Conservation (phyloP, 2,797 vertebrate genomes). For the Knipowitschia caucasica region DNA sequence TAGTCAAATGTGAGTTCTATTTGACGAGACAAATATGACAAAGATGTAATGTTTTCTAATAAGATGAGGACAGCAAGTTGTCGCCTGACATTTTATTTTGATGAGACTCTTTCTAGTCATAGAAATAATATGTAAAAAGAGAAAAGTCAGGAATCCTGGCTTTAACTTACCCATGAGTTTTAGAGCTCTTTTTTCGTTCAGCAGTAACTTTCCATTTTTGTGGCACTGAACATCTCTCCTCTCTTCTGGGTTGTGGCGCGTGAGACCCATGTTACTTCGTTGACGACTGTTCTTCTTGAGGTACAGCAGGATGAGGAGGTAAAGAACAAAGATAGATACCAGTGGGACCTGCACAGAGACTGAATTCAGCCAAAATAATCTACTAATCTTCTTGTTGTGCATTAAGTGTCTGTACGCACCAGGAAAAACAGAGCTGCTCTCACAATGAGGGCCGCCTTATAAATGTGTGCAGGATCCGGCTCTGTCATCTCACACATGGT, state of each 20-base stretch:
- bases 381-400: background rate
- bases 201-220: slow-evolving; percentile 64
- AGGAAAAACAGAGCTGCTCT: slow-evolving; percentile 74
- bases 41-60: too few relatives aligned
- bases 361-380: background rate
- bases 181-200: slow-evolving; percentile 74
- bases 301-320: slow-evolving; percentile 73
- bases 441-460: slow-evolving; percentile 70
- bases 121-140: too few relatives aligned
- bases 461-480: slow-evolving; percentile 70
- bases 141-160: too few relatives aligned
- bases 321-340: slow-evolving; percentile 68
- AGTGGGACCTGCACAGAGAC: slow-evolving; percentile 59
- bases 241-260: slow-evolving; percentile 32
- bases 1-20: too few relatives aligned
- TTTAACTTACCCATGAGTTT: slow-evolving; percentile 77
- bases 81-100: background rate
- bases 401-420: slow-evolving; percentile 31
- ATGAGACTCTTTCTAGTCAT: too few relatives aligned
- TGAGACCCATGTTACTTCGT: slow-evolving; percentile 73
- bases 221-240: slow-evolving; percentile 49
- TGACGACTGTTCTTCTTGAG: slow-evolving; percentile 67
- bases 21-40: too few relatives aligned
- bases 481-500: slow-evolving; percentile 81
- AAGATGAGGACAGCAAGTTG: too few relatives aligned